A percentile compares a stretch with the other conserved stretches of the same genome.
Conservation (phyloP, 2,888 invertebrate species). For the Synanthedon vespiformis region DNA sequence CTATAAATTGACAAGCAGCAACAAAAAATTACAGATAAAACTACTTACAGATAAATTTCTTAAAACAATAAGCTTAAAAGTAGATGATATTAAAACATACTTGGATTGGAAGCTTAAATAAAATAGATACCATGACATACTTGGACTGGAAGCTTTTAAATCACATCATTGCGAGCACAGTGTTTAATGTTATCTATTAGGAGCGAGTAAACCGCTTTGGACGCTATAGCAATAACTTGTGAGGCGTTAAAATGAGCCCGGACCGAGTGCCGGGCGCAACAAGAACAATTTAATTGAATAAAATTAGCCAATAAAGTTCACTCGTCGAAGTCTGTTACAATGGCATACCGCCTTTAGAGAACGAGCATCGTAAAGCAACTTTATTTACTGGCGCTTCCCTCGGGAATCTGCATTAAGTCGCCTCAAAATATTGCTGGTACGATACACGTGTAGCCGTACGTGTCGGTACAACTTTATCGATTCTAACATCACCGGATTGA, state of each 20-base stretch:
- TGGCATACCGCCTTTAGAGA: conserved; percentile 53
- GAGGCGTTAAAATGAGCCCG: conserved; percentile 48
- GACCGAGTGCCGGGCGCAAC: conserved; percentile 30
- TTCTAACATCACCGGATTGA: too few relatives aligned
- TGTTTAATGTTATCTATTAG: conserved; percentile 46
- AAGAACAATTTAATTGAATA: conserved; percentile 67
- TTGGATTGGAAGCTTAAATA: conserved; percentile 9
- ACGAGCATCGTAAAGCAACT: conserved; percentile 44
- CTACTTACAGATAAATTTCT: too few relatives aligned
- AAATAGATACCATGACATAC: conserved; percentile 13
- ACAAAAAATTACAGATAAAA: too few relatives aligned
- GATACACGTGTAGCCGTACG: conserved; percentile 33
- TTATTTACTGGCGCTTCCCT: conserved; percentile 51
- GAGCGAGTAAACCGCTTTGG: conserved; percentile 8
- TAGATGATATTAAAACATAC: too few relatives aligned
- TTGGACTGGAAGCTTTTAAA: conserved; percentile 25
- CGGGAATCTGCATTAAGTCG: conserved; percentile 56
- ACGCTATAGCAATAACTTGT: conserved; percentile 38
- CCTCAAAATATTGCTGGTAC: conserved; percentile 36
- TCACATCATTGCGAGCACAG: conserved; percentile 26
- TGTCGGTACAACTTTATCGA: conserved; percentile 12
- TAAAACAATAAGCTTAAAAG: too few relatives aligned
- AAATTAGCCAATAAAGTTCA: conserved; percentile 67
- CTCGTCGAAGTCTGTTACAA: conserved; percentile 53
- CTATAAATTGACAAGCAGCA: too few relatives aligned